Conservation (phyloP, 2,888 invertebrate genomes). For the Cylloceria caligata region DNA sequence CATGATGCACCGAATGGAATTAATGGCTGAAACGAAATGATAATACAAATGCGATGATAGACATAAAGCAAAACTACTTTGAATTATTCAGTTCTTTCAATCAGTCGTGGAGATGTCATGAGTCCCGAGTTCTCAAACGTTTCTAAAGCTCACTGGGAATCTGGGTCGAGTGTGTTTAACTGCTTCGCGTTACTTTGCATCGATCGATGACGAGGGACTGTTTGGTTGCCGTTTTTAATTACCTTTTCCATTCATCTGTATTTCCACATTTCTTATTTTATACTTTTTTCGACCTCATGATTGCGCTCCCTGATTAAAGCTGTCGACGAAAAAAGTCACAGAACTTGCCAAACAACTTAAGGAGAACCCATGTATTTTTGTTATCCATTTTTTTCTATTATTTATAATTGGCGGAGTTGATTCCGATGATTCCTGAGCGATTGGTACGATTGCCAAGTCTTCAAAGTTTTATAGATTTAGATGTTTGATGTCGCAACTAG, state of each 20-base stretch:
- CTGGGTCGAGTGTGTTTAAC: conserved; percentile 64
- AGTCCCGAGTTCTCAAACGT: conserved; percentile 27
- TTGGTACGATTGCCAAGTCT: background rate
- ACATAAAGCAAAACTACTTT: conserved; percentile 35
- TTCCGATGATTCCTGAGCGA: background rate
- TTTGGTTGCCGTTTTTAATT: background rate
- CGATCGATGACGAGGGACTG: conserved; percentile 16
- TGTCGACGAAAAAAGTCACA: background rate
- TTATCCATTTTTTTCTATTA: background rate
- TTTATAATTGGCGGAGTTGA: background rate
- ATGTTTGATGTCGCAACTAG: background rate
- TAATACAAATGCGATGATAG: conserved; percentile 42
- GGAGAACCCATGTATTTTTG: background rate
- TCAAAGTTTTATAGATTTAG: background rate
- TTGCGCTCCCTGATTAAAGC: conserved; percentile 1
- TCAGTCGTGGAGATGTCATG: conserved; percentile 37
- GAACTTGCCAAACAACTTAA: background rate
- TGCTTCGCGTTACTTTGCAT: conserved; percentile 37
- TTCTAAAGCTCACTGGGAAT: conserved; percentile 38
- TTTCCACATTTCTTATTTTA: conserved; percentile 29
- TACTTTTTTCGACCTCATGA: background rate
- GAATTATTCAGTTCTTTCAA: conserved; percentile 65
- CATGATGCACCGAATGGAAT: background rate
- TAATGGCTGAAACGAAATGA: conserved; percentile 5
- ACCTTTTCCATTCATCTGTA: conserved; percentile 1